Evolutionary conservation across 2,888 invertebrate genomes (phyloP), one percentile per base, ranked within the genome.

Genomic region (Drosophila pegasa): DNA sequence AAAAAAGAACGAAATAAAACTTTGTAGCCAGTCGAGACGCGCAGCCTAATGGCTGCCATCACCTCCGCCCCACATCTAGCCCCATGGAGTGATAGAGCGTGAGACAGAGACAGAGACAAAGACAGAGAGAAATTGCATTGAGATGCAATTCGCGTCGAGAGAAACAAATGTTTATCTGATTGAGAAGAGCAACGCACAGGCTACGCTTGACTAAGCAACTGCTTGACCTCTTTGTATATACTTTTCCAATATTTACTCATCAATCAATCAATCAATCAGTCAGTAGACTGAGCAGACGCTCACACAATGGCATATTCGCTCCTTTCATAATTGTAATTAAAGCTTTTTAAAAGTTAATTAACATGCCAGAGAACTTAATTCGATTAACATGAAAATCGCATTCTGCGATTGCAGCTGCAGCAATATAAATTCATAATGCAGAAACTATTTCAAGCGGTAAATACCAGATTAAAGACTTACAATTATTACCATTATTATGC

Each of bases 1-100:
- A 25, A 41, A 20, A 2, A 4, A 25, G 5, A 10, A 6, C 1
- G 14, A n/a, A 43, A 25, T 14, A 5, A 41, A 47, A 71, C 73
- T 74, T 77, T 77, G 70, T 66, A 62, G 51, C 64, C 57, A 51
- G 62, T 52, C 18, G 33, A 37, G 35, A 29, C 61, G 25, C 37
- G 48, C 38, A 41, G 59, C 43, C 58, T 56, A 76, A 50, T 43
- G 50, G 33, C 35, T n/a, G 35, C 22, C 2, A n/a, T 33, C 20
- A 18, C 7, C 27, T n/a, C 25, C 25, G 5, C n/a, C 27, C 5
- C 10, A 2, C 27, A 2, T 1, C 47, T 31, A 0, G 8, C 12
- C 14, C 2, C 2, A 2, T 8, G 12, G 31, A 48, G 14, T 48
- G 31, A 5, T 8, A 38, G 16, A 51, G 43, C 16, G 25, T 27